A percentile compares a stretch with the other conserved stretches of the same genome.
Evolutionary conservation across 2,888 invertebrate genomes (phyloP).

Genomic region (Celastrina argiolus): DNA sequence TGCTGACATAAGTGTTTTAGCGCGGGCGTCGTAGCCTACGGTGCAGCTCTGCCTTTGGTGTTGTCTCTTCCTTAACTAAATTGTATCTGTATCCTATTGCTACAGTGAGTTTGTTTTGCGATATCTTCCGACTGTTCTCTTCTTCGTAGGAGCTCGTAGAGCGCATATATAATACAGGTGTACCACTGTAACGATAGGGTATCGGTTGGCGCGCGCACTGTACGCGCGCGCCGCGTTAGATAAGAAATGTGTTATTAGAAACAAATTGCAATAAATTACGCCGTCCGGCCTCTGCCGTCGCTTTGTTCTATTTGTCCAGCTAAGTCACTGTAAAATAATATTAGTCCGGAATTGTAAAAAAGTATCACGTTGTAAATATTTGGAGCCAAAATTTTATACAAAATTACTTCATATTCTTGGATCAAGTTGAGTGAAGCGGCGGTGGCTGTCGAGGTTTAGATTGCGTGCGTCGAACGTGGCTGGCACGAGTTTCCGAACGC

Average conservation of each 20-base stretch:
- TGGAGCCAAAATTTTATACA: constrained; percentile 75
- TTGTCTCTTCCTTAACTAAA: constrained; percentile 67
- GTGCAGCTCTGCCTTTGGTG: constrained; percentile 70
- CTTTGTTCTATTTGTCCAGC: constrained; percentile 50
- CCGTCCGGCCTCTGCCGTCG: constrained; percentile 40
- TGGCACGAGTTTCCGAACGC: constrained; percentile 27
- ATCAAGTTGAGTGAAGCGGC: constrained; percentile 52
- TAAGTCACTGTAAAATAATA: constrained; percentile 63
- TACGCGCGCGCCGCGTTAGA: constrained; percentile 66
- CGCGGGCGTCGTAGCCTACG: constrained; percentile 57
- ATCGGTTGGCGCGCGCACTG: constrained; percentile 53
- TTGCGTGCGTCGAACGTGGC: constrained; percentile 27
- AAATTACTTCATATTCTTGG: constrained; percentile 69
- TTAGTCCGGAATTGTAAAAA: constrained; percentile 72
- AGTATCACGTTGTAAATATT: constrained; percentile 72
- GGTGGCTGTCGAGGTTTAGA: constrained; percentile 27
- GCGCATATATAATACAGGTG: constrained; percentile 35
- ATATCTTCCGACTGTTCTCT: constrained; percentile 52
- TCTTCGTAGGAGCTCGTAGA: constrained; percentile 36
- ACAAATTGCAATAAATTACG: constrained; percentile 59
- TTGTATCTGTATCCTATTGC: constrained; percentile 64
- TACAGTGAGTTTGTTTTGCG: constrained; percentile 67
- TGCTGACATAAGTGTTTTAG: constrained; percentile 45
- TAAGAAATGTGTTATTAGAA: constrained; percentile 75
- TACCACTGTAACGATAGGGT: constrained; percentile 72